A percentile compares a stretch with the other conserved stretches of the same genome.
Conservation (phyloP, 2,797 vertebrate species). For the Margarornis squamiger region DNA sequence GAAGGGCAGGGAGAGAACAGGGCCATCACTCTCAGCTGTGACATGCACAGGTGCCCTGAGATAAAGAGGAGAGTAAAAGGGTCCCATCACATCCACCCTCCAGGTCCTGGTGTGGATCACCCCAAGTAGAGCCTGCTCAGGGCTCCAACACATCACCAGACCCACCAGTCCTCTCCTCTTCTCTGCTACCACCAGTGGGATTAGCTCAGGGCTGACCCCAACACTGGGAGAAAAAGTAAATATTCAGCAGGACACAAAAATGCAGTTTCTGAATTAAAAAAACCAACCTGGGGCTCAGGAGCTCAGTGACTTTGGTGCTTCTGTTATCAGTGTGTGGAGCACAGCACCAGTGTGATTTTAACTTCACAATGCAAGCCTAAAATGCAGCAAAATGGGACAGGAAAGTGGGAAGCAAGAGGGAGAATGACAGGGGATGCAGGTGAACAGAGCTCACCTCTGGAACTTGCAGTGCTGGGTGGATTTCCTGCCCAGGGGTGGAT, state of each 20-base stretch:
- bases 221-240: not conserved
- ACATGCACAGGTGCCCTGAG: not conserved
- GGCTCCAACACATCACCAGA: not conserved
- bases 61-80: not conserved
- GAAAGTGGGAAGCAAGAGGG: not conserved
- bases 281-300: not conserved
- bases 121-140: not conserved
- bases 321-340: fast-evolving
- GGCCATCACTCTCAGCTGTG: not conserved
- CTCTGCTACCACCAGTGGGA: not conserved
- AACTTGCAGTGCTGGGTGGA: not conserved
- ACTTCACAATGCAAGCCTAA: not conserved
- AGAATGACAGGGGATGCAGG: fast-evolving
- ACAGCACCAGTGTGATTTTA: fast-evolving
- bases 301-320: not conserved
- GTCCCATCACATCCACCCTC: not conserved
- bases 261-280: not conserved
- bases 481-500: not conserved
- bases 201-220: not conserved
- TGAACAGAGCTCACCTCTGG: not conserved
- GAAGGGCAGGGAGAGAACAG: not conserved
- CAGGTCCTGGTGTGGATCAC: fast-evolving
- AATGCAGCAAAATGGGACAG: not conserved
- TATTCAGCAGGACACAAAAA: not conserved
- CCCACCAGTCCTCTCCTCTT: not conserved